phyloP scores from a whole-genome alignment of 2,888 invertebrate species.

The Halocaridina rubra region DNA sequence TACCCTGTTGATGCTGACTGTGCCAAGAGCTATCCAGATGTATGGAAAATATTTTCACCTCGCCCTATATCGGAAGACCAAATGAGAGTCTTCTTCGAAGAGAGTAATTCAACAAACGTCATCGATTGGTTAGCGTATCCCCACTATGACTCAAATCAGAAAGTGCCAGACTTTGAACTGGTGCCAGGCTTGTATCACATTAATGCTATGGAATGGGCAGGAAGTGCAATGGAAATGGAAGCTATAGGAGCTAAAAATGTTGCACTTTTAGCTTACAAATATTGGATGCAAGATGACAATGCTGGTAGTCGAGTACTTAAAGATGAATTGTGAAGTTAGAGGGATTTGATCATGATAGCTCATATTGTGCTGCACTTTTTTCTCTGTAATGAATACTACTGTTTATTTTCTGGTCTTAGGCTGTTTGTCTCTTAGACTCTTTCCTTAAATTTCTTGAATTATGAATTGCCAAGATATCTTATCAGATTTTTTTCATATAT shows the following conservation, averaged over 20 bases:
- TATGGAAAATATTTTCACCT: slow-evolving; percentile 75
- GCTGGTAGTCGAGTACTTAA: slow-evolving; percentile 19
- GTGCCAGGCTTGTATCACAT: slow-evolving; percentile 73
- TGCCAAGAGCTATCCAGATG: slow-evolving; percentile 65
- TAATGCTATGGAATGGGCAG: slow-evolving; percentile 76
- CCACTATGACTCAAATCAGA: slow-evolving; percentile 68
- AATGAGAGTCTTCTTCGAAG: slow-evolving; percentile 71
- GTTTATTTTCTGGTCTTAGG: too few species aligned
- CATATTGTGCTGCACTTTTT: not conserved
- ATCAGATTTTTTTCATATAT: too few species aligned
- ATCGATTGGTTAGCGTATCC: slow-evolving; percentile 74
- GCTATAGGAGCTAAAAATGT: slow-evolving; percentile 75
- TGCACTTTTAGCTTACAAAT: slow-evolving; percentile 72
- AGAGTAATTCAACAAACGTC: slow-evolving; percentile 67
- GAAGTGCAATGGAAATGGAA: slow-evolving; percentile 79
- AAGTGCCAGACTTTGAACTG: slow-evolving; percentile 71
- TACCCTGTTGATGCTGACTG: slow-evolving; percentile 65
- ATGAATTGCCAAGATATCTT: too few species aligned
- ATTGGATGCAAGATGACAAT: slow-evolving; percentile 63
- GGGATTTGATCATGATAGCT: too few species aligned
- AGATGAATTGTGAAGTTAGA: slow-evolving; percentile 52
- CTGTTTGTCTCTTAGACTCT: too few species aligned
- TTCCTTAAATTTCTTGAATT: too few species aligned
- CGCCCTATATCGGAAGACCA: slow-evolving; percentile 69
- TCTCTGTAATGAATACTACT: not conserved